Evolutionary conservation across 1,140 invertebrate genomes (phyloP), one percentile per base, ranked within the genome.

Genomic region (Ruditapes philippinarum): DNA sequence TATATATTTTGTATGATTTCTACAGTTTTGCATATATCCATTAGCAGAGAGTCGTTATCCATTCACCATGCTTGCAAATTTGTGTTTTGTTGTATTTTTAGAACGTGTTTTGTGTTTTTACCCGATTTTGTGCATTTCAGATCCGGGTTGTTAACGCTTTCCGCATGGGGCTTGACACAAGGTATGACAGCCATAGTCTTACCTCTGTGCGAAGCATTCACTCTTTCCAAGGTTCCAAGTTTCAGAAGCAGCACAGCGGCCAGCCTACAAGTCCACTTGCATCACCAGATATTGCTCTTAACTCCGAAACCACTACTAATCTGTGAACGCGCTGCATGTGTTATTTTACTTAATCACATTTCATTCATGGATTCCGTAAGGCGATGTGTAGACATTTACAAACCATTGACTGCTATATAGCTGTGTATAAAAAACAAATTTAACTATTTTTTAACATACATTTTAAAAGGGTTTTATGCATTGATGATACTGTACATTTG

Each of bases 61-160:
- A 78, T 60, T 86, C 89, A 90, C 42, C 22, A 62, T 89, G 74
- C 80, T 62, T 81, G 36, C 38, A n/a, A 1, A 74, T 86, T 90
- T 90, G n/a, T n/a, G 25, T 65, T 82, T 42, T 91, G 60, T 76
- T 70, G 76, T 80, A 78, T 45, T 91, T 62, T 81, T 91, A 49
- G 60, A 89, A 65, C 65, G 38, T 70, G 70, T 42, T 91, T 90
- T 82, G 28, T 89, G 83, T 84, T 84, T 62, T 88, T 49, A 45
- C 62, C 90, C 86, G 51, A 88, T 90, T 90, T 89, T 89, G 31
- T 89, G 82, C 88, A 82, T 86, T 97, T 94, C 97, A 99, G 98
- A 99, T 99, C 96, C 98, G 99, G 97, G 99, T 99, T 97, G 98
- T 99, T 97, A 99, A 99, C 97, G 99, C 99, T 97, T 99, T 99